Evolutionary conservation across 2,888 invertebrate species (phyloP).

Genomic region (Adineta ricciae): DNA sequence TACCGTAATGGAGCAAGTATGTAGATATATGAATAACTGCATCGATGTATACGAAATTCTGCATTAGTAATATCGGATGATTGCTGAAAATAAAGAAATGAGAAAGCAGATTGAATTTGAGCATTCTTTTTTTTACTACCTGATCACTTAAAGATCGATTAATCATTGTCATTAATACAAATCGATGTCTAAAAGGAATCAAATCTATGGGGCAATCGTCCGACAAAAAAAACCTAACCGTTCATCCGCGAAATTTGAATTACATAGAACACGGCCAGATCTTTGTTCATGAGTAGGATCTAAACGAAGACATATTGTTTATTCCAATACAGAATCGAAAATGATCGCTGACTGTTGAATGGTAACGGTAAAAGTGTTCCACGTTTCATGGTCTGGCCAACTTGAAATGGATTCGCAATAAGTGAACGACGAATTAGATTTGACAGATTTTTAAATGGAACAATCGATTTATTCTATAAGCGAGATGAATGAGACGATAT

Average conservation of each 20-base stretch:
- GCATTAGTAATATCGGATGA: conserved; percentile 35
- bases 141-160: conserved; percentile 21
- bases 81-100: not conserved
- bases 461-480: not conserved
- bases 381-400: conserved; percentile 15
- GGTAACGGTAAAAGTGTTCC: conserved; percentile 11
- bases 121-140: not conserved
- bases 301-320: not conserved
- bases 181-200: not conserved
- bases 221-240: not conserved
- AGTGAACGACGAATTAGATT: conserved; percentile 21
- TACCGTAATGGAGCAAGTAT: conserved; percentile 47
- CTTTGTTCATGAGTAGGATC: conserved; percentile 18
- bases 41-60: conserved; percentile 47
- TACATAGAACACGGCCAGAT: not conserved
- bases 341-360: not conserved
- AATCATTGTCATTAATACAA: conserved; percentile 23
- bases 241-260: conserved; percentile 19
- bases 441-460: not conserved
- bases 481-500: not conserved
- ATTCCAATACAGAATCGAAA: not conserved
- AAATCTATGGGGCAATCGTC: too few relatives aligned
- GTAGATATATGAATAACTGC: conserved; percentile 47
- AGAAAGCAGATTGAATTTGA: not conserved
- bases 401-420: conserved; percentile 19